Conservation (phyloP, 2,888 invertebrate species). For the Drosophila neoperkinsi region DNA sequence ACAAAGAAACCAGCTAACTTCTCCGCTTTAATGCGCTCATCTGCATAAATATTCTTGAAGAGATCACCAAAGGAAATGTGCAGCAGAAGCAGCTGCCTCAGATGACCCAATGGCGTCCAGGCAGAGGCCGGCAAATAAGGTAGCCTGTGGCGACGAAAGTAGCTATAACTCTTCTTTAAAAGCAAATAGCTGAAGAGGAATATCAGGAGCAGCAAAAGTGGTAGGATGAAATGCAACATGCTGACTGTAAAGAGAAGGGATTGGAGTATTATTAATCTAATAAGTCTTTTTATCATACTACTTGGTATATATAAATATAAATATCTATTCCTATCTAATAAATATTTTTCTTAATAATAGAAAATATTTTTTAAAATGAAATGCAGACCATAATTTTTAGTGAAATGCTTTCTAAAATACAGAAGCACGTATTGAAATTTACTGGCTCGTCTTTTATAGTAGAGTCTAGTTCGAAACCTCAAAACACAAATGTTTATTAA, state of each 20-base stretch:
- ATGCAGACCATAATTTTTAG: no score
- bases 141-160: slow-evolving; percentile 77
- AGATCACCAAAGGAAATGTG: slow-evolving; percentile 81
- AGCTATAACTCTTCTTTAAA: slow-evolving; percentile 55
- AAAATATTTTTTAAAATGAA: no score
- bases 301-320: neutral
- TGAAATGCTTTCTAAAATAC: no score
- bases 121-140: slow-evolving; percentile 73
- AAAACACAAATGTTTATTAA: neutral
- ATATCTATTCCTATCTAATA: neutral
- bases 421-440: no score
- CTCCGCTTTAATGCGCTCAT: slow-evolving; percentile 44
- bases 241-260: slow-evolving; percentile 1
- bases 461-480: no score
- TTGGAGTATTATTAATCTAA: neutral
- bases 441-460: no score
- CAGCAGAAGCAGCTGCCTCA: slow-evolving; percentile 79
- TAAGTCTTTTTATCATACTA: neutral
- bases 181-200: slow-evolving; percentile 40
- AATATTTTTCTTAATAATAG: no score
- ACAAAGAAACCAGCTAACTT: slow-evolving; percentile 83
- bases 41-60: slow-evolving; percentile 81
- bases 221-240: slow-evolving; percentile 37
- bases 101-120: slow-evolving; percentile 84
- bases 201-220: slow-evolving; percentile 28